Base-by-base conservation (phyloP, 1,140 invertebrate genomes). In the Catajapyx aquilonaris region DNA sequence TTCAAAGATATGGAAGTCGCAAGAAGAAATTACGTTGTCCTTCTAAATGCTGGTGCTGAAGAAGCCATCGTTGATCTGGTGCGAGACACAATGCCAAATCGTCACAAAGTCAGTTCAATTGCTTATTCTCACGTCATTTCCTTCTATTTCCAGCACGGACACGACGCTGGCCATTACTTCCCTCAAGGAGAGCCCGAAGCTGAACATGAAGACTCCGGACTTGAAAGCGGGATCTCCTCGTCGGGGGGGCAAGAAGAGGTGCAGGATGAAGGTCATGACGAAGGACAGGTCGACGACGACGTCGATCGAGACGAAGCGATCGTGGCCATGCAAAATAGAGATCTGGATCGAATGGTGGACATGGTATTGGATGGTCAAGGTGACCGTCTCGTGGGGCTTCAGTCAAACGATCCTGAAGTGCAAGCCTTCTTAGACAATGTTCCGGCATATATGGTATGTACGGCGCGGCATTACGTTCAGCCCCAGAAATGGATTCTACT, bases 341-440 rank as follows among this genome's bases (percentile, higher is more conserved):
- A 83, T 47, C 76, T 90, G 70, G 85, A 88, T 53, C 77, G 84
- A 57, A 57, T 91, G 45, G 85, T 85, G n/a, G 66, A 76, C 37
- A 58, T 86, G 44, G 83, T 91, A 2, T 60, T 91, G 5, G 81
- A 81, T 41, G 86, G 86, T 2, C 75, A 86, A 47, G 84, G 84
- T 0, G 69, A 74, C 39, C 66, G 75, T 49, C 57, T 93, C 23
- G 57, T 86, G 18, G 75, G 74, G 1, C 61, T 71, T 43, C 68
- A 65, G 32, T 79, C 81, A 19, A 59, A 62, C 28, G 76, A 87
- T 55, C 60, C 71, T 1, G 84, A 91, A 57, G 66, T 90, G 11
- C 81, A 91, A 55, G 69, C 78, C 4, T 91, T 93, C 59, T 64
- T 93, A 31, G 73, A 85, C 48, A 84, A 87, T 50, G 77, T 93